A percentile compares a stretch with the other conserved stretches of the same genome.
Conservation (phyloP, 2,797 vertebrate genomes). For the Anguilla megastoma region DNA sequence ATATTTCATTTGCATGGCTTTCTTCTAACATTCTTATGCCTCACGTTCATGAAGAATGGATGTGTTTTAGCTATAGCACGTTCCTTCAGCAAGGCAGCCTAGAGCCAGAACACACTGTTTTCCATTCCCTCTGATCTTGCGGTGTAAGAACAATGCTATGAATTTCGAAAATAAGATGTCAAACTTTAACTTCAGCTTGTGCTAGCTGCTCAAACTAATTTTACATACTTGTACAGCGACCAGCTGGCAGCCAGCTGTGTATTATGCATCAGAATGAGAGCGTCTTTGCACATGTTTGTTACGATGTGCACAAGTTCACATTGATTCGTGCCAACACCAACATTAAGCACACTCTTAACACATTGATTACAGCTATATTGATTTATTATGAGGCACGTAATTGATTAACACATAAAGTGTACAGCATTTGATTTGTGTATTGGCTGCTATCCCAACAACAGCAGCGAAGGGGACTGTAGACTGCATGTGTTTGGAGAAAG, state of each 20-base stretch:
- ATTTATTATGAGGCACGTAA: background rate
- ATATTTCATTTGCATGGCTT: background rate
- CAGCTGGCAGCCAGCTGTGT: background rate
- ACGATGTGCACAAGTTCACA: background rate
- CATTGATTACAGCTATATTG: background rate
- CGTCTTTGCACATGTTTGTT: background rate
- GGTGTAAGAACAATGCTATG: background rate
- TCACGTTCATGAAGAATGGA: background rate
- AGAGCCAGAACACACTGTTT: background rate
- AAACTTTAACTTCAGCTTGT: background rate
- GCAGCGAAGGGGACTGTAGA: background rate
- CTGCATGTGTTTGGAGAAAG: background rate
- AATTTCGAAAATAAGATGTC: background rate
- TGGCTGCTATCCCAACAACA: background rate
- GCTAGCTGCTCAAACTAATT: background rate
- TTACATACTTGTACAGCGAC: background rate
- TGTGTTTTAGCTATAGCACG: background rate
- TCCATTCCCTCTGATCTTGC: background rate
- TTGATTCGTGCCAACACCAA: background rate
- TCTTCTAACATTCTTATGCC: background rate
- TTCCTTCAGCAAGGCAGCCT: background rate
- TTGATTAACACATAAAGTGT: background rate
- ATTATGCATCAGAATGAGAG: background rate
- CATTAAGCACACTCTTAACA: background rate
- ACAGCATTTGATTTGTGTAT: background rate